phyloP scores from a whole-genome alignment of 2,888 invertebrate species.

The Watsonalla cultraria region DNA sequence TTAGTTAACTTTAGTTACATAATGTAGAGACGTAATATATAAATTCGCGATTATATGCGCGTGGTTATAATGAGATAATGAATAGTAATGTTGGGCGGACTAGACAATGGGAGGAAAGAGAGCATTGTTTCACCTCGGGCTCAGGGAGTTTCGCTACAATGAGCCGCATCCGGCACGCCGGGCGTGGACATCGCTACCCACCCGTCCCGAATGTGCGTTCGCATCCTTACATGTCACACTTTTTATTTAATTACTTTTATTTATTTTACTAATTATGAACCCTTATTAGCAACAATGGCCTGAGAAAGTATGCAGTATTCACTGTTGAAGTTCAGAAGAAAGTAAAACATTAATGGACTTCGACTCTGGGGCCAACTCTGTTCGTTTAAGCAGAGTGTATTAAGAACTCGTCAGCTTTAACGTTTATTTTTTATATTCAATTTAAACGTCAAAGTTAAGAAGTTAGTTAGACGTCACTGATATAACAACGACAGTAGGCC shows the following conservation, averaged over 20 bases:
- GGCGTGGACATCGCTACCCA: constrained; percentile 27
- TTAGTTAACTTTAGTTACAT: background rate
- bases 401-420: too few relatives aligned
- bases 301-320: too few relatives aligned
- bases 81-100: constrained; percentile 33
- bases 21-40: background rate
- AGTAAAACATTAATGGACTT: too few relatives aligned
- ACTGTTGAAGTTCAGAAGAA: too few relatives aligned
- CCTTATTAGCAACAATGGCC: background rate
- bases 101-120: constrained; percentile 73
- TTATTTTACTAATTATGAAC: background rate
- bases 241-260: background rate
- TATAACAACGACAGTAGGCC: too few relatives aligned
- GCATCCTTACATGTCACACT: background rate
- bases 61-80: constrained; percentile 7
- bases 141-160: constrained; percentile 78
- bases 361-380: too few relatives aligned
- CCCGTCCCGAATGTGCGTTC: background rate
- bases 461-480: too few relatives aligned
- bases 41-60: constrained; percentile 1
- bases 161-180: constrained; percentile 69
- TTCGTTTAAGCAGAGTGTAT: too few relatives aligned
- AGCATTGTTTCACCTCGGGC: constrained; percentile 67
- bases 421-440: too few relatives aligned
- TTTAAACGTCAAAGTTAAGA: too few relatives aligned